These are phyloP conservation scores for Cephus cinctus DNA, from an alignment of 1,140 invertebrate species.

Conservation along the genomic window DNA sequence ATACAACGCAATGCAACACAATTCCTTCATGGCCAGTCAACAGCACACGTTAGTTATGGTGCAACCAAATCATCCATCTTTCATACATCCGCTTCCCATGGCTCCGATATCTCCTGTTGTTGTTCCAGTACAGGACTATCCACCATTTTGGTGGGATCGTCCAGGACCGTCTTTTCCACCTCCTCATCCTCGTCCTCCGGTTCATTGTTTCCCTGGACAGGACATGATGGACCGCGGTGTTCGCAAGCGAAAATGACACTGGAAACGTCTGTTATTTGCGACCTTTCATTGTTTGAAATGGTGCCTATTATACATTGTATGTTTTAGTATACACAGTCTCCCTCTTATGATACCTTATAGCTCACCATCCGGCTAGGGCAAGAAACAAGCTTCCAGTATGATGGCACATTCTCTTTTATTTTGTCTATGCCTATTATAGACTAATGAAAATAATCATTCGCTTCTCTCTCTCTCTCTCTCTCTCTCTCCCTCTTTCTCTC, in stretches of 20 bases:
- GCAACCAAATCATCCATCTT: conserved; percentile 30
- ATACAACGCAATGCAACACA: conserved; percentile 32
- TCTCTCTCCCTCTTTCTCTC: too few relatives aligned
- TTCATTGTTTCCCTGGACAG: conserved; percentile 24
- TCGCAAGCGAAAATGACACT: conserved; percentile 47
- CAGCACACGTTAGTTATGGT: conserved; percentile 30
- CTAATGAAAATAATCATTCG: not conserved
- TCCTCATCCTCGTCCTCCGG: conserved; percentile 19
- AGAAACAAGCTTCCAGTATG: conserved; percentile 14
- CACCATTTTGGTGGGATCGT: conserved; percentile 40
- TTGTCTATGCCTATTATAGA: not conserved
- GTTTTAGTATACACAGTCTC: conserved; percentile 42
- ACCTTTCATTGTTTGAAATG: conserved; percentile 48
- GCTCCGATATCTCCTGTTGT: conserved; percentile 32
- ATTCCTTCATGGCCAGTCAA: conserved; percentile 31
- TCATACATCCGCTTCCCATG: conserved; percentile 38
- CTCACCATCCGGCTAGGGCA: conserved; percentile 33
- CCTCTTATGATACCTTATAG: conserved; percentile 30
- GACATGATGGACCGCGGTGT: conserved; percentile 31
- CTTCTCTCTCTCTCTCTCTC: too few relatives aligned
- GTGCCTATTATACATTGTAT: conserved; percentile 47
- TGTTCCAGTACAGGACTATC: conserved; percentile 30
- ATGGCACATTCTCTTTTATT: conserved; percentile 11
- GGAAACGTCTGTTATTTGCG: conserved; percentile 34
- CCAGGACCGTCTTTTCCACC: conserved; percentile 25